A percentile compares a stretch with the other conserved stretches of the same genome.
Conservation (phyloP, 2,888 invertebrate genomes). For the Dryobotodes eremita region DNA sequence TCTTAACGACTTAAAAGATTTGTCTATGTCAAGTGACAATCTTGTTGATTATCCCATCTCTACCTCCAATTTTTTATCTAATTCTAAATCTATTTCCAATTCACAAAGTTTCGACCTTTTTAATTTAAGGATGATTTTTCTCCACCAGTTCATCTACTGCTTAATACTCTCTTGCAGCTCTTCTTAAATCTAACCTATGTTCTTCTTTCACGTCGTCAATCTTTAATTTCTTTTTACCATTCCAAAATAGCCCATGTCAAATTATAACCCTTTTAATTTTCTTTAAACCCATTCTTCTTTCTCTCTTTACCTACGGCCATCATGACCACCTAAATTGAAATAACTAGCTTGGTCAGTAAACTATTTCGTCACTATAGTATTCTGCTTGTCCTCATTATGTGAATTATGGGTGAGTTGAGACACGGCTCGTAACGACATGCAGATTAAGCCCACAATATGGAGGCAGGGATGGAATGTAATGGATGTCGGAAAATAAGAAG, state of each 20-base stretch:
- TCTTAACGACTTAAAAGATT: no score
- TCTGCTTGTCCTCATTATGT: no score
- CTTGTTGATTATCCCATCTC: neutral
- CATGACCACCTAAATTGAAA: conserved; percentile 48
- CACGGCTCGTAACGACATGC: no score
- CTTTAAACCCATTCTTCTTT: neutral
- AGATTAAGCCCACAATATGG: no score
- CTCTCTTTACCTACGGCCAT: neutral
- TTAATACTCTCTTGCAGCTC: neutral
- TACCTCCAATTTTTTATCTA: neutral
- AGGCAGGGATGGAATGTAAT: neutral
- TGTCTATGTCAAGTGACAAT: no score
- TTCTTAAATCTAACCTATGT: neutral
- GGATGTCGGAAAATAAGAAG: conserved; percentile 70
- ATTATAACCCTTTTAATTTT: neutral
- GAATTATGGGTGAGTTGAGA: no score
- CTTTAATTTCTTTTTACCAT: neutral
- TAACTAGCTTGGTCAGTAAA: conserved; percentile 33
- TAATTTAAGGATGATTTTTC: no score
- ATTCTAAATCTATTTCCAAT: no score
- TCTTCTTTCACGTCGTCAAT: neutral
- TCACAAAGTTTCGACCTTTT: neutral
- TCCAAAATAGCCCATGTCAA: neutral
- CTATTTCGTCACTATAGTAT: no score
- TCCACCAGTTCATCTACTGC: no score